Base-by-base conservation (phyloP, 2,888 invertebrate species). In the Parnassius smintheus region DNA sequence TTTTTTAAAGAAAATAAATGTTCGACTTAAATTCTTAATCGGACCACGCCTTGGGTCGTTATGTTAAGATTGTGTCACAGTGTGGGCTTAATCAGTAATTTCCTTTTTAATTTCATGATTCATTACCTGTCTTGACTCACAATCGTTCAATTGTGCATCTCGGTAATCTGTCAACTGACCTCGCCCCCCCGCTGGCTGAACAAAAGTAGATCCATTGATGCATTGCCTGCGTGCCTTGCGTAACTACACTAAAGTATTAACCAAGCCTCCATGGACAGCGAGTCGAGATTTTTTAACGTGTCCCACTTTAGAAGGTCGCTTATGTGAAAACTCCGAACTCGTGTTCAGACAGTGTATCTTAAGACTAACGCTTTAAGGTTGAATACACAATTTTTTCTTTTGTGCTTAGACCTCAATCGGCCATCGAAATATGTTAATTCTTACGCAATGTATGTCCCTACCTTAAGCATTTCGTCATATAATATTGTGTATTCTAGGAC, bases 281-380 rank as follows among this genome's bases (percentile, higher is more conserved):
- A 65, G 66, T 70, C 59, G 56, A 62, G 61, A 61, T 68, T 66
- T 64, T 41, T 45, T 55, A 63, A 59, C 55, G 46, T 51, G 41
- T 54, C 60, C 64, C 54, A 64, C 64, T 61, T 74, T 50, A 68
- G 77, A 81, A 84, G 85, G 85, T 77, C 75, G 80, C 67, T 68
- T 75, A 82, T 85, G 86, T 81, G 85, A 85, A 83, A 81, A 58
- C 75, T 76, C 67, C 80, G 80, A 81, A 83, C 86, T 84, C 83
- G 35, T 76, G 76, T 22, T 59, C 42, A 22, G 42, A 25, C 49
- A 35, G n/a, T 41, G 18, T 50, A n/a, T 49, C 49, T 50, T 61
- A 61, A 22, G 44, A 3, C 56, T 13, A 56, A 11, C 45, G 8
- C 54, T 25, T 45, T 57, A 57, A 58, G 55, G 58, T 55, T 51